Evolutionary conservation across 2,797 vertebrate genomes (phyloP).

Genomic region (Acrocephalus scirpaceus): DNA sequence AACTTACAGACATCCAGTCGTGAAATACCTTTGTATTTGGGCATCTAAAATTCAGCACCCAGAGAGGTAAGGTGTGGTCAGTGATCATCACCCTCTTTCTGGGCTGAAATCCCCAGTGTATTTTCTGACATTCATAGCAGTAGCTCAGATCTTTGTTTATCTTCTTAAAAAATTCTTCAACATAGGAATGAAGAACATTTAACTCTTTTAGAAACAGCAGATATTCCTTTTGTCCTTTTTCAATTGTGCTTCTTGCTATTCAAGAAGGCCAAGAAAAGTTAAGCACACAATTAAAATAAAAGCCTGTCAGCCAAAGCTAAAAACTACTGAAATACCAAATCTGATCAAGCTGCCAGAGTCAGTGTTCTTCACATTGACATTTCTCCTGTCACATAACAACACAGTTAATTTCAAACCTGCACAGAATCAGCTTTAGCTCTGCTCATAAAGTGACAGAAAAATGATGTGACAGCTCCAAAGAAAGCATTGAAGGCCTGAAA

Average conservation of each 20-base stretch:
- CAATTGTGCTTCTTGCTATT: neutral
- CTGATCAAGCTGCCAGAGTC: slow-evolving; percentile 22
- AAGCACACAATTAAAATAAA: slow-evolving; percentile 62
- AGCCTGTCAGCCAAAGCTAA: slow-evolving; percentile 10
- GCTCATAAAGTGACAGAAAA: slow-evolving; percentile 52
- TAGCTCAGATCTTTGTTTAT: neutral
- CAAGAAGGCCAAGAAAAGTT: slow-evolving; percentile 22
- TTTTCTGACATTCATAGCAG: neutral
- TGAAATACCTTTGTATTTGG: neutral
- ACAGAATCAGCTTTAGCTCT: neutral
- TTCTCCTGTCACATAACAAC: slow-evolving; percentile 53
- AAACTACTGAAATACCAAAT: slow-evolving; percentile 36
- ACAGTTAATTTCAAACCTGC: slow-evolving; percentile 60
- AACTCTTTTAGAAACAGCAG: neutral
- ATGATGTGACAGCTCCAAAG: slow-evolving; percentile 46
- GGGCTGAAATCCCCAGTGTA: neutral
- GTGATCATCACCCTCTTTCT: neutral
- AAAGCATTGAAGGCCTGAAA: slow-evolving; percentile 36
- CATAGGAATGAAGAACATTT: neutral
- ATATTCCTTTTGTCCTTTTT: neutral
- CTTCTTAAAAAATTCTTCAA: neutral
- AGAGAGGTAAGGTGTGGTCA: neutral
- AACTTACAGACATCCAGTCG: neutral
- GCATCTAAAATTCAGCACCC: neutral
- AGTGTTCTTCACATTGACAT: slow-evolving; percentile 35